Base-by-base conservation (phyloP, 1,140 invertebrate genomes). In the Drosophila kikkawai region DNA sequence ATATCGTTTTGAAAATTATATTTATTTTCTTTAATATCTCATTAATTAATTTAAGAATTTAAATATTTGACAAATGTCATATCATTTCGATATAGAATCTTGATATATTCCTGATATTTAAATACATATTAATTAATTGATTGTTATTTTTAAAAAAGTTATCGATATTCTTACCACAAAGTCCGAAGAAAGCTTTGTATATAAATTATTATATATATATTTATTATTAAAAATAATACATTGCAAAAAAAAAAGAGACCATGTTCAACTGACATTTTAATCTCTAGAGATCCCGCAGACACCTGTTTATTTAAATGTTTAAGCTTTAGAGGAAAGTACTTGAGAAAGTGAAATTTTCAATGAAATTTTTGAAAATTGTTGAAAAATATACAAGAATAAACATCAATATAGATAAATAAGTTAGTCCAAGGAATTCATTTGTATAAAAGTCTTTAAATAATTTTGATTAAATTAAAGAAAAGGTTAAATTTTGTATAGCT, bases 281-380 rank as follows among this genome's bases (percentile, higher is more conserved):
- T 53, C 50, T 8, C n/a, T 36, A 53, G 32, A 53, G 32, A 53
- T 53, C n/a, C 19, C 11, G 3, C 19, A 34, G 32, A 53, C 50
- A 53, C 50, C 50, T 36, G 50, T 53, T 53, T 53, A 12, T 53
- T 53, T 19, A 53, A 34, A 53, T 53, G 29, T 36, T 53, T 36
- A 53, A 53, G n/a, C 50, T 19, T 13, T 32, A 13, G 11, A 4
- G 12, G 19, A 53, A 53, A 19, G n/a, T 36, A 36, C n/a, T 53
- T 36, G 6, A 7, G 17, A 12, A 53, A 36, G 29, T 53, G 32
- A 53, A 53, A 53, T 53, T 53, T 13, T 0, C 0, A 36, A 2
- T 36, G 1, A 53, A 36, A 53, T 53, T 19, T 19, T 6, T 19
- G 11, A 53, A 53, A 53, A 53, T 3, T 19, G 3, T 36, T 34